Base-by-base conservation (phyloP, 2,797 vertebrate species). In the Oreochromis mossambicus region DNA sequence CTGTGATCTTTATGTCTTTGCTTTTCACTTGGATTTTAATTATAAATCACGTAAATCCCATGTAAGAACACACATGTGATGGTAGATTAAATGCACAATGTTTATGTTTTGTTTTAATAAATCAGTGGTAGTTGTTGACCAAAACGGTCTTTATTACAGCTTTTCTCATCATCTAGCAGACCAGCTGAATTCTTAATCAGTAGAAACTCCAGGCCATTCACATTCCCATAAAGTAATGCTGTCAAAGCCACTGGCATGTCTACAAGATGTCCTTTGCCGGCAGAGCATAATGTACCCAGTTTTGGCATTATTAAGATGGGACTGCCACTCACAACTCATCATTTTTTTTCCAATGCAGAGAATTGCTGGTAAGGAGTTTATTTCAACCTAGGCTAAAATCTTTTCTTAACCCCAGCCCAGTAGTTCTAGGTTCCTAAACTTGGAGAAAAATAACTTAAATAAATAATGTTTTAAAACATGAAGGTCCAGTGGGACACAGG, bases 81-180 rank as follows among this genome's bases (percentile, higher is more conserved):
- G 13, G n/a, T 24, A 9, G 36, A 68, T 41, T 68, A 41, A 43
- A 68, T 68, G 0, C 58, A 38, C 36, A 8, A 5, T 55, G 24
- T 55, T 55, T 5, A 2, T 54, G 6, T 21, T 66, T 38, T 21
- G 0, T 1, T 66, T 41, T 41, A 66, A 66, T 14, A 38, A 41
- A 66, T 41, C 21, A 1, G 7, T 21, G 61, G 0, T 14, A 66
- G 0, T 66, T 36, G 32, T 61, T 8, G 19, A 66, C 10, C 17
- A 63, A 63, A 36, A 36, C 11, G 5, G n/a, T 66, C 11, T 36
- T 66, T n/a, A 13, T 38, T 21, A 38, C n/a, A 14, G 3, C 1
- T 24, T 66, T 38, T 41, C 10, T 21, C 61, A 41, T 21, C n/a
- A 66, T 66, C 11, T 41, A 21, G 11, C 7, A 24, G 17, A 13